Evolutionary conservation across 2,888 invertebrate species (phyloP).

Genomic region (Drosophila paranaensis): DNA sequence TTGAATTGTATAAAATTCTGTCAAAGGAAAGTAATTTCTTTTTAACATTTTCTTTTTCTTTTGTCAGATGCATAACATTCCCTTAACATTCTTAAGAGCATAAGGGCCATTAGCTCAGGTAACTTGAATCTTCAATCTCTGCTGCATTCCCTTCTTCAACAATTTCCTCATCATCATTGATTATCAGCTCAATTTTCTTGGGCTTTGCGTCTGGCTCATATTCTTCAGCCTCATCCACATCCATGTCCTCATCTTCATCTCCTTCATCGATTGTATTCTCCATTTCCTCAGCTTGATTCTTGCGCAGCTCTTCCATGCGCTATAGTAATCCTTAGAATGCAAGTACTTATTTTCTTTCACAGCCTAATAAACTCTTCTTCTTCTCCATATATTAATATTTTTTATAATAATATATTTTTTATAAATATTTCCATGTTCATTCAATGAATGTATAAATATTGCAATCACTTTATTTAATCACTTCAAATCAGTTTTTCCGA

Average conservation of each 20-base stretch:
- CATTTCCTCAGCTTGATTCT: slow-evolving; percentile 85
- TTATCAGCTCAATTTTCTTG: slow-evolving; percentile 35
- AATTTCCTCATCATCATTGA: slow-evolving; percentile 64
- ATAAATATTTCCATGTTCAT: not conserved
- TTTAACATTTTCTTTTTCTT: too few species aligned
- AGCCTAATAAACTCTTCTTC: too few species aligned
- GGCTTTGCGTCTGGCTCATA: slow-evolving; percentile 76
- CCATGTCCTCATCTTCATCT: slow-evolving; percentile 75
- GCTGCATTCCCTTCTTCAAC: slow-evolving; percentile 72
- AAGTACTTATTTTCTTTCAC: too few species aligned
- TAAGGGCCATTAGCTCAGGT: too few species aligned
- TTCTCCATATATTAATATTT: too few species aligned
- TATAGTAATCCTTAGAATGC: too few species aligned
- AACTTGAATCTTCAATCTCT: not conserved
- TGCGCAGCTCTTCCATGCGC: slow-evolving; percentile 89
- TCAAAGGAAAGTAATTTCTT: too few species aligned
- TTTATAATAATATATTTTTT: not conserved
- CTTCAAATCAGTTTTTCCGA: not conserved
- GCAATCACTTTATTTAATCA: not conserved
- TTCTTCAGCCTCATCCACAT: slow-evolving; percentile 82
- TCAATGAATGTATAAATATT: not conserved
- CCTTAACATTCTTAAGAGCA: too few species aligned
- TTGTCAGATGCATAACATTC: too few species aligned
- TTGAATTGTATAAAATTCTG: too few species aligned
- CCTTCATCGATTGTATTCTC: slow-evolving; percentile 81